Evolutionary conservation across 2,797 vertebrate genomes (phyloP), one percentile per base, ranked within the genome.

Genomic region (Tachyglossus aculeatus): DNA sequence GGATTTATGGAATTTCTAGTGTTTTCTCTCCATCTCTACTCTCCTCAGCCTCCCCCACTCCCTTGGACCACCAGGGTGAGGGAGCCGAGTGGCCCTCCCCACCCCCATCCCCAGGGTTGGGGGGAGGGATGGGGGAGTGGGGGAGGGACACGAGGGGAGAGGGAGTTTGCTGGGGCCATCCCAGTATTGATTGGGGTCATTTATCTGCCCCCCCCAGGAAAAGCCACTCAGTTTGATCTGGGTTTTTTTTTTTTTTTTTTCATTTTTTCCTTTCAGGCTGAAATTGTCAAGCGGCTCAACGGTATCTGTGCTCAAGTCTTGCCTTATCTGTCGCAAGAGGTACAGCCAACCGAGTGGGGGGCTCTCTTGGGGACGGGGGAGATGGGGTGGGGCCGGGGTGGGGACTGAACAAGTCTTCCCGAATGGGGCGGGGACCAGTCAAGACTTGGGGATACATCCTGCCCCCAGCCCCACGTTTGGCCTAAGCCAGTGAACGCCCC

Each of bases 301-400:
- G 97, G 96, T 62, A 99, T 99, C 83, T 99, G 97, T 16, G 97
- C 97, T 31, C 97, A 99, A 89, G 96, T 99, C 81, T 94, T 99
- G 75, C 97, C 97, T 67, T 98, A 98, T 90, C 95, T 99, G 88
- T 99, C 97, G 41, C 97, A 98, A 90, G 97, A 99, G 97, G 97
- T 98, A 91, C n/a, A n/a, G n/a, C n/a, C n/a, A n/a, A n/a, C n/a
- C n/a, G n/a, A n/a, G n/a, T n/a, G n/a, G n/a, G n/a, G n/a, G n/a
- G n/a, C n/a, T n/a, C n/a, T n/a, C n/a, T n/a, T n/a, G n/a, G n/a
- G n/a, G n/a, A n/a, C n/a, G n/a, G n/a, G n/a, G n/a, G n/a, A n/a
- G n/a, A 19, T 24, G 3, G 25, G 31, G 10, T 13, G 12, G 15
- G 15, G 45, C 24, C 16, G 27, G 24, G 4, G 24, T 4, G 15